Evolutionary conservation across 2,888 invertebrate genomes (phyloP), one percentile per base, ranked within the genome.

Genomic region (Eupithecia exiguata): DNA sequence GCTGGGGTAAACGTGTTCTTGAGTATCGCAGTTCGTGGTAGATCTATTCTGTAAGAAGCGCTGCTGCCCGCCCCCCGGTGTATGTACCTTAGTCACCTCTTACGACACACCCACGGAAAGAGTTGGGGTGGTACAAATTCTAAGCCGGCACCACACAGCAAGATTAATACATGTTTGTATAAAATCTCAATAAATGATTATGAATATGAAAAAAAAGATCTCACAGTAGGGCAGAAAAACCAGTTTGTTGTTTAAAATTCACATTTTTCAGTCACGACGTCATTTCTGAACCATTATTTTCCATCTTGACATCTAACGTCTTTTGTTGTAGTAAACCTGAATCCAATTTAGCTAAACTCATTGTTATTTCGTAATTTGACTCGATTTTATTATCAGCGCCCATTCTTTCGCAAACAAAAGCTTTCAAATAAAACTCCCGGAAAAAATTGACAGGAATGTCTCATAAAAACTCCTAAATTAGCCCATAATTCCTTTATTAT

Each of bases 401-500:
- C 30, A 75, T 75, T 77, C 72, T 73, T 67, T 68, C 68, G 40
- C 72, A 77, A 75, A 80, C 78, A 84, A 81, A n/a, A 79, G 79
- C 79, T 78, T 79, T 79, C 78, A 74, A 77, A 73, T 73, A 78
- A 79, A 77, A 74, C 69, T 53, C 76, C 67, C 71, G 76, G 71
- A 76, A 70, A 69, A 76, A 74, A 62, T 73, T 71, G 68, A 76
- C 78, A 79, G 80, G 84, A 87, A 85, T 84, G 81, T 84, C 84
- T 81, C 83, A 84, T 87, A 88, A 87, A 90, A 89, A 87, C 83
- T 82, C 79, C 80, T 81, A 83, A 86, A 90, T 92, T 90, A 89
- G 87, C 85, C 85, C 80, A 84, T 89, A 87, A 91, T 84, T 87
- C 86, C 87, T 90, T 91, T 91, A 90, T 90, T 91, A 87, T 87